A percentile compares a stretch with the other conserved stretches of the same genome.
Evolutionary conservation across 1,140 invertebrate genomes (phyloP).

Genomic region (Rhynchophorus ferrugineus): DNA sequence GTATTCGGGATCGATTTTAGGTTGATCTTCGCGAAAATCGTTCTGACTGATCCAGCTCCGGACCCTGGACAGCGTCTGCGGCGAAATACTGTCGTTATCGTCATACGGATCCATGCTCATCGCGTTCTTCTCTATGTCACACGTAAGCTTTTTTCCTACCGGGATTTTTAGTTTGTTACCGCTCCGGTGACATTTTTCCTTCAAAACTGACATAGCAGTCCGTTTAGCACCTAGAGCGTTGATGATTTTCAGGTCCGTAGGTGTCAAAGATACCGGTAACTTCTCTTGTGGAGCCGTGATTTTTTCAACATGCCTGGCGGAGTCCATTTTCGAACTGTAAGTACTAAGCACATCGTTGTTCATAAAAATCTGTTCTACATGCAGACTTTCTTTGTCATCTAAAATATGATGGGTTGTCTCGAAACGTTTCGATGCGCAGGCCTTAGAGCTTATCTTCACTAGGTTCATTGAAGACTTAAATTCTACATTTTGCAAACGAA

Average conservation of each 20-base stretch:
- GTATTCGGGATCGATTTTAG: conserved; percentile 8
- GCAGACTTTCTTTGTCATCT: background rate
- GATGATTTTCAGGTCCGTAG: conserved; percentile 8
- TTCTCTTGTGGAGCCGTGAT: background rate
- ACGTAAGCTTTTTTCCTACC: conserved; percentile 2
- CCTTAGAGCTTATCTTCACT: conserved; percentile 20
- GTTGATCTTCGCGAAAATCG: conserved; percentile 27
- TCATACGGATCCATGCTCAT: conserved; percentile 11
- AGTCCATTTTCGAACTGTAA: background rate
- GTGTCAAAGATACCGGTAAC: background rate
- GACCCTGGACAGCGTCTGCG: conserved; percentile 28
- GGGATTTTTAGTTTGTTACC: conserved; percentile 8
- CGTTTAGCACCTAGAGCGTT: conserved; percentile 3
- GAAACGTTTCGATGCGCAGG: background rate
- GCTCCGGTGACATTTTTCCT: conserved; percentile 3
- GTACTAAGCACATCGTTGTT: conserved; percentile 3
- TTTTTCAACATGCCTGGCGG: background rate
- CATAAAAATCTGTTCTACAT: conserved; percentile 4
- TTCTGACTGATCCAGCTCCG: conserved; percentile 33
- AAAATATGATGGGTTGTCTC: background rate
- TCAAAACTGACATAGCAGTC: conserved; percentile 5
- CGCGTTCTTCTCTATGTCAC: conserved; percentile 3
- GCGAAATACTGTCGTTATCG: conserved; percentile 7
- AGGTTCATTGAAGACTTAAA: conserved; percentile 16
- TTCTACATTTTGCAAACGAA: conserved; percentile 15